Percentiles rank a stretch among this genome's conserved stretches.
phyloP scores from a whole-genome alignment of 2,888 invertebrate species.

The Germaria angustata region DNA sequence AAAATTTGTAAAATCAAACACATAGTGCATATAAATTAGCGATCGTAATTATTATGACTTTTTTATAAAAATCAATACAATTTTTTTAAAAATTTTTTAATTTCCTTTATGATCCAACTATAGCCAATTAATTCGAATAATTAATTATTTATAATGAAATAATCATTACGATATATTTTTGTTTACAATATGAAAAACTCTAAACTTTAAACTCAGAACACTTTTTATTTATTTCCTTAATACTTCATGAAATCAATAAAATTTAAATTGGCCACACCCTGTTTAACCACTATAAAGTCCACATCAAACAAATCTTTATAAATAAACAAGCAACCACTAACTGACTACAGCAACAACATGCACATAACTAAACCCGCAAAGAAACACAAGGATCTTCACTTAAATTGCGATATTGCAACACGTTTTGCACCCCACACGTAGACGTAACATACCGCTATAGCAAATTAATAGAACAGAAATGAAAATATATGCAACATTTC shows the following conservation, averaged over 20 bases:
- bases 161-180: too few species aligned
- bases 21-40: too few species aligned
- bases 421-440: constrained; percentile 36
- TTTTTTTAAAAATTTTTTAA: too few species aligned
- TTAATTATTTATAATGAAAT: too few species aligned
- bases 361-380: not conserved
- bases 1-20: too few species aligned
- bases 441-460: constrained; percentile 34
- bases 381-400: constrained; percentile 1
- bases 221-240: not conserved
- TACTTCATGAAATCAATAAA: too few species aligned
- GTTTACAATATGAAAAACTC: not conserved
- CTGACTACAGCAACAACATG: constrained; percentile 36
- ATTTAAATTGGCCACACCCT: not conserved
- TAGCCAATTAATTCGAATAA: too few species aligned
- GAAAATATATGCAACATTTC: constrained; percentile 49
- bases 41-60: too few species aligned
- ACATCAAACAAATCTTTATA: constrained; percentile 24
- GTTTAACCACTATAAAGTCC: not conserved
- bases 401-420: constrained; percentile 46
- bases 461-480: constrained; percentile 25
- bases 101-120: too few species aligned
- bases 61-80: too few species aligned
- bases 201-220: not conserved
- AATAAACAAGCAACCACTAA: constrained; percentile 49